These are phyloP conservation scores for Zaprionus gabonicus DNA, from an alignment of 1,140 invertebrate species.

Conservation along the genomic window DNA sequence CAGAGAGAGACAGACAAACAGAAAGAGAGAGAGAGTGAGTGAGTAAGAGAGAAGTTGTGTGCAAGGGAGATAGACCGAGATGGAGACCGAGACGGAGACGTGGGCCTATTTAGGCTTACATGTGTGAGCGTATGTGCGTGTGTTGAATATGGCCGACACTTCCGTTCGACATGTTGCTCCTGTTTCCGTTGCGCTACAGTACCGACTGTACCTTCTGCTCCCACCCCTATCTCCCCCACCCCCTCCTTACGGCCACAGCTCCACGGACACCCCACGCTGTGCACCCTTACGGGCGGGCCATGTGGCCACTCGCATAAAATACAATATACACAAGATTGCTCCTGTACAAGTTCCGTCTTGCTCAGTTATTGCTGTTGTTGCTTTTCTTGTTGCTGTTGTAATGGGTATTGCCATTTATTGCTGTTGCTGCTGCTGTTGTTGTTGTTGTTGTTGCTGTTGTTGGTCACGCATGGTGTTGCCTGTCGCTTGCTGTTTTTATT, in stretches of 20 bases:
- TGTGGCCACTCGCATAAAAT: constrained; percentile 64
- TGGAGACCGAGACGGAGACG: constrained; percentile 61
- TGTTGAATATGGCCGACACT: constrained; percentile 79
- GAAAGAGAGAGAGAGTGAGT: neutral
- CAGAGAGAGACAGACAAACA: constrained; percentile 1
- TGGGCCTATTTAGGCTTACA: constrained; percentile 69
- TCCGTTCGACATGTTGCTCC: constrained; percentile 82
- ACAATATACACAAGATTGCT: constrained; percentile 64
- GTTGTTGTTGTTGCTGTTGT: constrained; percentile 57
- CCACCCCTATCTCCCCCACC: neutral
- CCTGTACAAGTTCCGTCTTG: constrained; percentile 23
- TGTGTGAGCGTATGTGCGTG: constrained; percentile 49
- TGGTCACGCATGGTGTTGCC: constrained; percentile 75
- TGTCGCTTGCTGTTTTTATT: constrained; percentile 81
- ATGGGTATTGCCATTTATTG: constrained; percentile 30
- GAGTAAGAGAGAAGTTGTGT: neutral
- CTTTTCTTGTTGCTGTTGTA: constrained; percentile 45
- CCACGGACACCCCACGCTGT: neutral
- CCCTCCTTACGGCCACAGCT: neutral
- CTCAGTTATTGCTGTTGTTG: neutral
- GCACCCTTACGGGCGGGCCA: constrained; percentile 13
- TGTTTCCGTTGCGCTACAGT: constrained; percentile 65
- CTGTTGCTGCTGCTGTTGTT: constrained; percentile 32
- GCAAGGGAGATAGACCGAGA: constrained; percentile 44
- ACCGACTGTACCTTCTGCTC: constrained; percentile 5